These are phyloP conservation scores for Turnix velox DNA, from an alignment of 2,113 vertebrate genomes.

Conservation along the genomic window DNA sequence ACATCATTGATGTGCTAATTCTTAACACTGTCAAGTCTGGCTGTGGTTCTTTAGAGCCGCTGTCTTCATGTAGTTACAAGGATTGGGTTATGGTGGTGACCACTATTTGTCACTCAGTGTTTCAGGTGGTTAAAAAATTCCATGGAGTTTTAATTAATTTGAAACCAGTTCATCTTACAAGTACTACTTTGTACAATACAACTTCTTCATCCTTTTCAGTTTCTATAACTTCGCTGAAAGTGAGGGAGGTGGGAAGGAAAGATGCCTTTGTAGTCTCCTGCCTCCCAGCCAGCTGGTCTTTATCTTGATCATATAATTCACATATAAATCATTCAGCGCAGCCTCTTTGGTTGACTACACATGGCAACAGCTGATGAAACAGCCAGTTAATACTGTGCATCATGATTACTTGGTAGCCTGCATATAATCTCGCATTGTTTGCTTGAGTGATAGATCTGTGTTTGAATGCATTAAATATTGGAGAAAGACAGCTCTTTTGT, in stretches of 20 bases:
- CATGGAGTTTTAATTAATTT: neutral
- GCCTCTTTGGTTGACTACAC: neutral
- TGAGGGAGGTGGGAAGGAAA: neutral
- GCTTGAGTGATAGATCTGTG: slow-evolving; percentile 6
- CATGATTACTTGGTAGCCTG: slow-evolving; percentile 34
- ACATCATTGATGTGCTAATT: neutral
- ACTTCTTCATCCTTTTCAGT: neutral
- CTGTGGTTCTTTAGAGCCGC: neutral
- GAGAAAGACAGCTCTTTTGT: slow-evolving; percentile 19
- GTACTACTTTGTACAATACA: neutral
- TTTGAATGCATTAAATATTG: neutral
- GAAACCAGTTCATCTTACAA: neutral
- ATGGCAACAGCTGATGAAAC: slow-evolving; percentile 62
- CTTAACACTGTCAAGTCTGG: neutral
- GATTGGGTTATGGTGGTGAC: neutral
- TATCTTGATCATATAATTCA: neutral
- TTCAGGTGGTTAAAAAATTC: neutral
- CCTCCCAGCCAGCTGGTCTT: slow-evolving; percentile 10
- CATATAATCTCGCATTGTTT: slow-evolving; percentile 10
- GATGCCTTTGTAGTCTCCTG: neutral
- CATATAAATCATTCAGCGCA: neutral
- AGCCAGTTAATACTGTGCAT: slow-evolving; percentile 20
- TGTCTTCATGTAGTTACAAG: neutral
- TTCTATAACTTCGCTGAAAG: neutral
- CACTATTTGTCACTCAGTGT: neutral